These are phyloP conservation scores for Spodoptera picta DNA, from an alignment of 2,888 invertebrate species.

Conservation along the genomic window DNA sequence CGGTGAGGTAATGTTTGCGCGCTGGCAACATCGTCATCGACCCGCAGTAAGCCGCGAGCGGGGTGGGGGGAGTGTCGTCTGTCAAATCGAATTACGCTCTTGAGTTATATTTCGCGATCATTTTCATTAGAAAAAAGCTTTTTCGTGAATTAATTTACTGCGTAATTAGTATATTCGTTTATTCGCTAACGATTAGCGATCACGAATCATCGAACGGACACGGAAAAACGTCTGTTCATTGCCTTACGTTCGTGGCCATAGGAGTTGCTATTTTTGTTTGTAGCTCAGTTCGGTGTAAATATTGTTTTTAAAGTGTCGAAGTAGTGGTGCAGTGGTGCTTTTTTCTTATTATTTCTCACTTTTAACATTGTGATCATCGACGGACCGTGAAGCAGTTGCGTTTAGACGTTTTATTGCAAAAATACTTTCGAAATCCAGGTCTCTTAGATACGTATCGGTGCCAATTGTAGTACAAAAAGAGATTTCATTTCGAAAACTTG, in stretches of 20 bases:
- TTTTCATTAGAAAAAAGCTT: conserved; percentile 75
- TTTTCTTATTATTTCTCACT: conserved; percentile 60
- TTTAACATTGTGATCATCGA: conserved; percentile 53
- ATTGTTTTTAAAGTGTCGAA: conserved; percentile 82
- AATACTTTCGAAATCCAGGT: conserved; percentile 65
- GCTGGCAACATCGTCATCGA: conserved; percentile 80
- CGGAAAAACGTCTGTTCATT: conserved; percentile 34
- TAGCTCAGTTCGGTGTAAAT: conserved; percentile 83
- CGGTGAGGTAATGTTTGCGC: conserved; percentile 53
- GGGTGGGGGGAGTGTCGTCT: conserved; percentile 72
- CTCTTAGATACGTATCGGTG: conserved; percentile 57
- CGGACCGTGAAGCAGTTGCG: conserved; percentile 63
- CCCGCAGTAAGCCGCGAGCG: conserved; percentile 72
- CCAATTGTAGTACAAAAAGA: conserved; percentile 66
- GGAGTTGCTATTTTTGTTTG: conserved; percentile 82
- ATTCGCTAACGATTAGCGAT: conserved; percentile 56
- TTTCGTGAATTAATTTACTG: conserved; percentile 74
- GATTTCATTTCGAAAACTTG: conserved; percentile 61
- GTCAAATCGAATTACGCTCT: conserved; percentile 79
- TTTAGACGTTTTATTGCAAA: conserved; percentile 59
- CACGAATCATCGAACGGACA: conserved; percentile 60
- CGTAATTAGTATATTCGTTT: conserved; percentile 60
- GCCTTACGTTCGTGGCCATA: conserved; percentile 52
- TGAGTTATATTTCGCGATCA: conserved; percentile 73
- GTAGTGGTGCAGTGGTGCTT: conserved; percentile 63